Conservation (phyloP, 2,797 vertebrate species). For the Chaenodraco wilsoni region DNA sequence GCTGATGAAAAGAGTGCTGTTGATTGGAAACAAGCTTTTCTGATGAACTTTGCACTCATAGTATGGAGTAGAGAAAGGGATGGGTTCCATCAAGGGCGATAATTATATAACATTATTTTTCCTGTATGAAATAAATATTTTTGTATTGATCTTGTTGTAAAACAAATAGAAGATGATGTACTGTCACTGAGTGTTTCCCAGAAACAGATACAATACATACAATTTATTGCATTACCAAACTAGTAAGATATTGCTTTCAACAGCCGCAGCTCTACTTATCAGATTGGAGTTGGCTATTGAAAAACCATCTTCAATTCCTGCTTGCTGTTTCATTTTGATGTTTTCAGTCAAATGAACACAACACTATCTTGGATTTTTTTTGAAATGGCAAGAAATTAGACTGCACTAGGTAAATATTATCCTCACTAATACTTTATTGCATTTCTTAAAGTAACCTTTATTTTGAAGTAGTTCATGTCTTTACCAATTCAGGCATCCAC, state of each 20-base stretch:
- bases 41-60: slow-evolving; percentile 21
- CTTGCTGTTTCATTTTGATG: neutral
- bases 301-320: neutral
- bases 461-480: neutral
- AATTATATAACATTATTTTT: neutral
- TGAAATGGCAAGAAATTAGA: neutral
- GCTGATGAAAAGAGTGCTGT: neutral
- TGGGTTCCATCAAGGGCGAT: neutral
- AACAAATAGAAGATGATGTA: neutral
- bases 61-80: neutral
- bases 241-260: slow-evolving; percentile 4
- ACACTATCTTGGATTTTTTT: neutral
- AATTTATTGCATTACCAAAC: neutral
- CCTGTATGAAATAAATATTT: neutral
- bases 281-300: slow-evolving; percentile 5
- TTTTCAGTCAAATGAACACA: neutral
- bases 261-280: neutral
- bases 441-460: too few species aligned
- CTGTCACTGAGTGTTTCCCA: neutral
- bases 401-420: too few species aligned
- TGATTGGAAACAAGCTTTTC: slow-evolving; percentile 24
- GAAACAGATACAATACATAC: neutral
- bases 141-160: neutral
- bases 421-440: too few species aligned
- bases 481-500: neutral